Base-by-base conservation (phyloP, 2,888 invertebrate genomes). In the Trissolcus japonicus region DNA sequence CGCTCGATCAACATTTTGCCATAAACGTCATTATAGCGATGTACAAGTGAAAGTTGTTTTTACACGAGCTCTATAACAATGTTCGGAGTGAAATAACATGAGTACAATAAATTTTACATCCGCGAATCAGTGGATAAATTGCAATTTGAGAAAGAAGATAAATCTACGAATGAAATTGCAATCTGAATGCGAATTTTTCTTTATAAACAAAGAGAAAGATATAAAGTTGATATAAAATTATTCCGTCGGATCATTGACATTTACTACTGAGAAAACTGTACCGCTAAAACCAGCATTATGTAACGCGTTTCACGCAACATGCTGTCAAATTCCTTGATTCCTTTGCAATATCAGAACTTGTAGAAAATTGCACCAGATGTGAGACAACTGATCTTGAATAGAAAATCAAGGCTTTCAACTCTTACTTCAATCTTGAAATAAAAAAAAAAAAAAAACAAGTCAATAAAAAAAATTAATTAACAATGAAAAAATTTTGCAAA, bases 1-100 rank as follows among this genome's bases (percentile, higher is more conserved):
- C 25, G 25, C 9, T 7, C 1, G 0, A 35, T 35, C 11, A 35
- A 35, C 9, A 35, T 35, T 35, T 35, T 11, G 11, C 35, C 9
- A 11, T 11, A 11, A 35, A 35, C 35, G 2, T 35, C 35, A 35
- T 7, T 29, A 4, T 13, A 68, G 60, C 46, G 54, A 57, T 25
- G 54, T 17, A 54, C 60, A 40, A 55, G 68, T 68, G 60, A 68
- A 68, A 68, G 60, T 61, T 68, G 48, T 60, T 68, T 61, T 55
- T 60, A 68, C 60, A 55, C 51, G 35, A 68, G 60, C 55, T 54
- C 53, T 25, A 60, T 9, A 35, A 35, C 35, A 35, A 35, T 35
- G 35, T 35, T 35, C 9, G 35, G 2, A 35, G 35, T 35, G 11
- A 35, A 35, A 35, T 35, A n/a, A 35, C 35, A 35, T 4, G 29